Evolutionary conservation across 2,113 vertebrate genomes (phyloP), one percentile per base, ranked within the genome.

Genomic region (Lycocorax pyrrhopterus): DNA sequence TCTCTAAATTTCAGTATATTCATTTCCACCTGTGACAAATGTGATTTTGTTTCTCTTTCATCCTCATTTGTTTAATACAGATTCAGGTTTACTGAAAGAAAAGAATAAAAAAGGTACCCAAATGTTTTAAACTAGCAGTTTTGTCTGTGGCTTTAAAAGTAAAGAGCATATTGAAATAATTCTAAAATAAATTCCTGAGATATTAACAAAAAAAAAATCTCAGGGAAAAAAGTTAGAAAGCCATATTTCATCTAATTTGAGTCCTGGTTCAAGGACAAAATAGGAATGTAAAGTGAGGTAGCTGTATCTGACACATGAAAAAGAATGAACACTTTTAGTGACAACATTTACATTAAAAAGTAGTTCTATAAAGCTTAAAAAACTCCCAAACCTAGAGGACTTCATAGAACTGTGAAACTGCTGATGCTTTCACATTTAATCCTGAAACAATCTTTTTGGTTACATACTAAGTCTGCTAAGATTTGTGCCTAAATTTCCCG

Each of bases 11-110:
- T 37, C 30, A 33, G 18, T 60, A 35, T 46, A 60, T 72, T 94
- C 7, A 47, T 74, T 27, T 78, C n/a, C 19, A 64, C 12, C 47
- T 85, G 51, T 74, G 18, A 73, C 21, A 91, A 77, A 85, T 46
- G 29, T 32, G 32, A 83, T 85, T 93, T 96, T 39, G 9, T 94
- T 92, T 82, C 22, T 86, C 29, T 89, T 93, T 94, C 67, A 49
- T 49, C 43, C 52, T 80, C 30, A 29, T 90, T 87, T 93, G 76
- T 73, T 78, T 51, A 91, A 20, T 8, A 56, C 4, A 72, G 17
- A 69, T 59, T 80, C 39, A 75, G 4, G 15, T 52, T 46, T 79
- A 12, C 21, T 66, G 35, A 80, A 88, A 89, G 27, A 79, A 83
- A 21, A 64, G 3, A 63, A 63, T 3, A 52, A 47, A 84, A 87